Base-by-base conservation (phyloP, 2,888 invertebrate species). In the Synanthedon vespiformis region DNA sequence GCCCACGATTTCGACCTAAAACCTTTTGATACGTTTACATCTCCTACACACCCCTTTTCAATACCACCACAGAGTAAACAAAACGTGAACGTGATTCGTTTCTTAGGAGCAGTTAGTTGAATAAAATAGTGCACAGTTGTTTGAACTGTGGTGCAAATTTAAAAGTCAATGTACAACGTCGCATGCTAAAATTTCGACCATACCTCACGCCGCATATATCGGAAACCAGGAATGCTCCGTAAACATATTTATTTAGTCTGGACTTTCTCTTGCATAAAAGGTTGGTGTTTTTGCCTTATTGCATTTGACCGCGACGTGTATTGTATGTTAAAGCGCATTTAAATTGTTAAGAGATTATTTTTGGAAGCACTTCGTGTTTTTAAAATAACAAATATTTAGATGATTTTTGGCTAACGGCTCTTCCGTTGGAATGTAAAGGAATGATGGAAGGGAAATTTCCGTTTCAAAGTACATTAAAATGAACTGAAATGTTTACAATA, bases 221-320 rank as follows among this genome's bases (percentile, higher is more conserved):
- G 44, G 34, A 53, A 59, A 56, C 57, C 48, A 16, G 55, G 61
- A 58, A 66, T 59, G 59, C 57, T 55, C 57, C 44, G 52, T 59
- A 63, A 61, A 67, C 57, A 61, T 63, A 63, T 67, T 65, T 65
- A 65, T 63, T 65, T 67, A 57, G 56, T 57, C 58, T 34, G 58
- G 54, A 60, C 63, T 65, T 67, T 67, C 63, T 61, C 62, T 59
- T 54, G 57, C 52, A 53, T 54, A 50, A 60, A 61, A 62, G 59
- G 58, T 65, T 56, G 56, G 59, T 57, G 62, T 57, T 61, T 59
- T 65, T 56, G 56, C 58, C 57, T 64, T 57, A 61, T 59, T 57
- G 48, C 53, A 54, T 54, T 41, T 54, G 48, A 50, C 41, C 51
- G 48, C 49, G 51, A 34, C 34, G 50, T 40, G 61, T 59, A 67